phyloP scores from a whole-genome alignment of 2,888 invertebrate species.

The Cephus pulcher region DNA sequence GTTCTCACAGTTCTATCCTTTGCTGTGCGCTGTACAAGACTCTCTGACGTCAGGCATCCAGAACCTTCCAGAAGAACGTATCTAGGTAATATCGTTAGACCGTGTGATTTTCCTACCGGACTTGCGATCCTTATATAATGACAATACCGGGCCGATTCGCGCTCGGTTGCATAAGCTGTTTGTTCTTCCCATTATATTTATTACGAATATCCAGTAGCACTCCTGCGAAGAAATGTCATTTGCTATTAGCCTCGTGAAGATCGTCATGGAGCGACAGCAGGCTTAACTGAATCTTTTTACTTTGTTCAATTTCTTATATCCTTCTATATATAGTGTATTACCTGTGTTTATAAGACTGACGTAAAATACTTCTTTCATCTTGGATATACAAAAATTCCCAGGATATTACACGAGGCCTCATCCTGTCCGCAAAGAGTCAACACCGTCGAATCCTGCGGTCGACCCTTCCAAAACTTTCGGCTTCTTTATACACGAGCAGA shows the following conservation, averaged over 20 bases:
- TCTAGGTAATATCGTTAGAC: constrained; percentile 27
- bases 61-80: not conserved
- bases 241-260: not conserved
- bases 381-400: not conserved
- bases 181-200: constrained; percentile 36
- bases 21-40: not conserved
- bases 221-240: not conserved
- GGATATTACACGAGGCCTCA: not conserved
- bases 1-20: not conserved
- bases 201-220: not conserved
- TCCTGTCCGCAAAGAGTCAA: not conserved
- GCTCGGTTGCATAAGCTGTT: constrained; percentile 49
- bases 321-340: not conserved
- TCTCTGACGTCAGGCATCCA: not conserved
- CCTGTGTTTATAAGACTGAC: not conserved
- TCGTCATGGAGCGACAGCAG: not conserved
- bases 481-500: constrained; percentile 36
- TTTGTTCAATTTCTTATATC: not conserved
- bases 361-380: not conserved
- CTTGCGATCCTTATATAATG: constrained; percentile 45
- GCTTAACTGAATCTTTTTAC: not conserved
- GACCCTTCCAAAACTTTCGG: constrained; percentile 23
- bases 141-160: constrained; percentile 28
- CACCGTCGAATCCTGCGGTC: constrained; percentile 1
- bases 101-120: constrained; percentile 34